Evolutionary conservation across 2,888 invertebrate species (phyloP).

Genomic region (Tinea trinotella): DNA sequence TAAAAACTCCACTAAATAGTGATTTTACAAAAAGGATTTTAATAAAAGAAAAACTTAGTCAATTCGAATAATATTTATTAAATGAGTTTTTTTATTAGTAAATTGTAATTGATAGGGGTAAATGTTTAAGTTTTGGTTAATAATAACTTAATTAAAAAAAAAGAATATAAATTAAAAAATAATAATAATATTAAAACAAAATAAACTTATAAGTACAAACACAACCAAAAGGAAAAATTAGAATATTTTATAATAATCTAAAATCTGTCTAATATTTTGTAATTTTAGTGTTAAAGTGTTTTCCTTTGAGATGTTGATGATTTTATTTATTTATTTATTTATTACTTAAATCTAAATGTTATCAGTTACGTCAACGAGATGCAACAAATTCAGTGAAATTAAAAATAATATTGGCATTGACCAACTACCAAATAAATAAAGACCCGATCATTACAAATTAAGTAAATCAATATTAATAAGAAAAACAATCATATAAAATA

Average conservation of each 20-base stretch:
- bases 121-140: neutral
- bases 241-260: constrained; percentile 33
- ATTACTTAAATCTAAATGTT: constrained; percentile 1
- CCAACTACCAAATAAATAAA: neutral
- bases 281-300: constrained; percentile 6
- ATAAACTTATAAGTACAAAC: constrained; percentile 72
- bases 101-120: neutral
- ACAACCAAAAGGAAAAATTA: constrained; percentile 63
- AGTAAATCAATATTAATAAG: neutral
- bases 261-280: neutral
- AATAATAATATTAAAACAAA: constrained; percentile 45
- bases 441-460: neutral
- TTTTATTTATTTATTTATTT: neutral
- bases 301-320: neutral
- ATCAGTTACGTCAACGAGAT: neutral
- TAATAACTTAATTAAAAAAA: constrained; percentile 9
- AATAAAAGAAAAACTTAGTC: neutral
- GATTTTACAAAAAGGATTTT: constrained; percentile 9
- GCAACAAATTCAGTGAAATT: neutral
- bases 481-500: too few species aligned
- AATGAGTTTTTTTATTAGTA: constrained; percentile 8
- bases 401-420: neutral
- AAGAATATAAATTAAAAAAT: constrained; percentile 37
- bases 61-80: neutral
- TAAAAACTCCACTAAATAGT: neutral